These are phyloP conservation scores for Hypercompe scribonia DNA, from an alignment of 2,888 invertebrate species.

Conservation along the genomic window DNA sequence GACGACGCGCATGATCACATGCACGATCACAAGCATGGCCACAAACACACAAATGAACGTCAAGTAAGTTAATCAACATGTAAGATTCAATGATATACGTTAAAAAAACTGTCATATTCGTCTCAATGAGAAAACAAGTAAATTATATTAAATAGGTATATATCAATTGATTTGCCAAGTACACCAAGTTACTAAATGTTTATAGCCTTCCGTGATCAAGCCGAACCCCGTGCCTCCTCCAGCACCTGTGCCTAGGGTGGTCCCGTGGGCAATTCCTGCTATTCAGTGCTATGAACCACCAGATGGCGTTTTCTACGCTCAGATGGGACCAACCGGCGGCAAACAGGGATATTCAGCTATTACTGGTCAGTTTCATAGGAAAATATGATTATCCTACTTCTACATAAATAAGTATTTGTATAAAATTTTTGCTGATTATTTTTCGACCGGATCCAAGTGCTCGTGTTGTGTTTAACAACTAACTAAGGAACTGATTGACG, in stretches of 20 bases:
- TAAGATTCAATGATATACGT: too few relatives aligned
- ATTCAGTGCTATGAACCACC: constrained; percentile 96
- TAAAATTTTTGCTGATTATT: too few relatives aligned
- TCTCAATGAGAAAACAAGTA: background rate
- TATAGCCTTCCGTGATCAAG: constrained; percentile 61
- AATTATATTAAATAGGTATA: background rate
- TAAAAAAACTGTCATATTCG: background rate
- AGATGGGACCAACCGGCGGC: constrained; percentile 97
- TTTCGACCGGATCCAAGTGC: too few relatives aligned
- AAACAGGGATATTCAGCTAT: constrained; percentile 96
- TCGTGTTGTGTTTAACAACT: too few relatives aligned
- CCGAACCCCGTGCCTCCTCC: constrained; percentile 86
- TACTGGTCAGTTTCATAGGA: constrained; percentile 86
- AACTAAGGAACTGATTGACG: too few relatives aligned
- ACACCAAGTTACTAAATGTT: background rate
- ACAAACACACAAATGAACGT: constrained; percentile 1
- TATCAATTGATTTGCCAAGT: background rate
- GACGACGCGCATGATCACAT: background rate
- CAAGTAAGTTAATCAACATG: constrained; percentile 7
- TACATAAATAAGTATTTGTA: too few relatives aligned
- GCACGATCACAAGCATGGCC: background rate
- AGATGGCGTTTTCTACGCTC: constrained; percentile 96
- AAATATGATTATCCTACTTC: too few relatives aligned
- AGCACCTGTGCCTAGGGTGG: constrained; percentile 87
- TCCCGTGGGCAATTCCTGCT: constrained; percentile 94